Conservation (phyloP, 2,113 vertebrate genomes). For the Sinocyclocheilus anophthalmus region DNA sequence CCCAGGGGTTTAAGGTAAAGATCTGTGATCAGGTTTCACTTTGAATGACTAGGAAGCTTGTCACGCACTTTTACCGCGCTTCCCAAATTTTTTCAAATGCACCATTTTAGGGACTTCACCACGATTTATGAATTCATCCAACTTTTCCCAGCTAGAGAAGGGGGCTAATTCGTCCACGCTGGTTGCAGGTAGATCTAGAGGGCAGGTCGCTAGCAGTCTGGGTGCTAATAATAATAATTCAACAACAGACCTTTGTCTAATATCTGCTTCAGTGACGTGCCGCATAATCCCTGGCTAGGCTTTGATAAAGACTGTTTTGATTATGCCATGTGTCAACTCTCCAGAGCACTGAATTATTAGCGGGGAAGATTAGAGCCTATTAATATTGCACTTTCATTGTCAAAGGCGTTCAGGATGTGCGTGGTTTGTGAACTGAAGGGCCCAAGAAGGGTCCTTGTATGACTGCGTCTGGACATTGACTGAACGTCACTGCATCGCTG, state of each 20-base stretch:
- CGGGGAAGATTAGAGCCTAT: slow-evolving; percentile 30
- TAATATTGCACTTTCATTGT: slow-evolving; percentile 32
- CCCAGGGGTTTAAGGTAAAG: slow-evolving; percentile 75
- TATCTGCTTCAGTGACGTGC: slow-evolving; percentile 32
- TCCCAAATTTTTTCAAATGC: neutral
- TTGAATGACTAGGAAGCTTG: slow-evolving; percentile 74
- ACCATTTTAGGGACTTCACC: neutral
- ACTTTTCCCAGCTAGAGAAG: no score
- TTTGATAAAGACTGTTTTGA: slow-evolving; percentile 51
- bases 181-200: neutral
- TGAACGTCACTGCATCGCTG: neutral
- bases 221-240: slow-evolving; percentile 43
- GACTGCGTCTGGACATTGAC: neutral
- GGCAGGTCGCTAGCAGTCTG: slow-evolving; percentile 17
- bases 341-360: slow-evolving; percentile 64
- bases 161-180: no score
- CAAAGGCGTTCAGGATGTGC: slow-evolving; percentile 12
- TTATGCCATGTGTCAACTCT: slow-evolving; percentile 60
- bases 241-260: slow-evolving; percentile 42
- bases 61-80: slow-evolving; percentile 72
- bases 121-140: neutral
- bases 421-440: slow-evolving; percentile 19
- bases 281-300: slow-evolving; percentile 41
- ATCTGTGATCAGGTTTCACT: slow-evolving; percentile 75
- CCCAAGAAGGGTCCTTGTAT: slow-evolving; percentile 4